Conservation (phyloP, 2,113 vertebrate genomes). For the Pteronura brasiliensis region DNA sequence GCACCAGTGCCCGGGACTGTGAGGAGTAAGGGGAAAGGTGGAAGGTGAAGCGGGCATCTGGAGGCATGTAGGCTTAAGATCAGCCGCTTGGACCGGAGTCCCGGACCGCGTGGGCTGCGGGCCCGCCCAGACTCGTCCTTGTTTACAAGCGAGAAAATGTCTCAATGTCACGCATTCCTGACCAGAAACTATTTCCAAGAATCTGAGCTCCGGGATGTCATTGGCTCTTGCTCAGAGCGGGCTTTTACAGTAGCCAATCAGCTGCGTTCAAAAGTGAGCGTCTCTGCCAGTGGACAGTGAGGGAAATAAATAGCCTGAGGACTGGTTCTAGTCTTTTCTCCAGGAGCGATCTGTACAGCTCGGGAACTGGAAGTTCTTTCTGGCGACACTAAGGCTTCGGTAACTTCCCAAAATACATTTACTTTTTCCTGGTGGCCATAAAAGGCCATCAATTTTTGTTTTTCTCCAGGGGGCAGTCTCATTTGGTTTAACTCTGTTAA, state of each 20-base stretch:
- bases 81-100: neutral
- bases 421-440: neutral
- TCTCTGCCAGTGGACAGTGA: slow-evolving; percentile 8
- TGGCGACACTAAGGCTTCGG: neutral
- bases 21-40: neutral
- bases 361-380: neutral
- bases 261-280: neutral
- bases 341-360: rapidly evolving
- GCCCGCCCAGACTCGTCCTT: slow-evolving; percentile 50
- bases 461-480: neutral
- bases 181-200: slow-evolving; percentile 51
- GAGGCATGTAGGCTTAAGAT: neutral
- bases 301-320: neutral
- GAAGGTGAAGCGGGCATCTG: neutral
- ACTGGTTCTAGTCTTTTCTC: neutral
- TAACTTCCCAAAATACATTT: neutral
- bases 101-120: neutral
- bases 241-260: slow-evolving; percentile 70
- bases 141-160: slow-evolving; percentile 39
- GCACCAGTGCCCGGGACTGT: rapidly evolving
- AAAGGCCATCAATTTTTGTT: neutral
- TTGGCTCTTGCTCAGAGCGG: slow-evolving; percentile 46
- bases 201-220: neutral
- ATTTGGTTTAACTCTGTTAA: neutral
- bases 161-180: slow-evolving; percentile 45